These are phyloP conservation scores for Neotoxoptera formosana DNA, from an alignment of 1,140 invertebrate species.

Conservation along the genomic window DNA sequence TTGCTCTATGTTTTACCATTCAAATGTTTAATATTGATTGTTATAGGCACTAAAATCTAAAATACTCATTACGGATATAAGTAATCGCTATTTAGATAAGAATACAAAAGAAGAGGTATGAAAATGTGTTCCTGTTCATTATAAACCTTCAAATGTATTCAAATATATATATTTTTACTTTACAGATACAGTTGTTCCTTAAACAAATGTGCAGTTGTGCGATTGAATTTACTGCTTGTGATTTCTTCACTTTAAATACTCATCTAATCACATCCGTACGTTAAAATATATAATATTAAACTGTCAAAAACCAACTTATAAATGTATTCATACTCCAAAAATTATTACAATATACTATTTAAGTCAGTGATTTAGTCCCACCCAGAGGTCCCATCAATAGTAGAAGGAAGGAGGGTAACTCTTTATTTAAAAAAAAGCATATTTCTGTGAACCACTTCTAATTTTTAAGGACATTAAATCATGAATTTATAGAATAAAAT, in stretches of 20 bases:
- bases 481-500: no score
- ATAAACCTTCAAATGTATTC: neutral
- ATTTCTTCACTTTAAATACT: conserved; percentile 59
- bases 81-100: conserved; percentile 34
- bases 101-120: conserved; percentile 39
- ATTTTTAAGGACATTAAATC: no score
- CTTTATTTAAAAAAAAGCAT: neutral
- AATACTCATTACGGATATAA: conserved; percentile 36
- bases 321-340: neutral
- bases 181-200: conserved; percentile 57
- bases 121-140: neutral
- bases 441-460: no score
- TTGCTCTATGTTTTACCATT: neutral
- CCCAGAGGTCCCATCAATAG: no score
- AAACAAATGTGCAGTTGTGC: conserved; percentile 47
- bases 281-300: neutral
- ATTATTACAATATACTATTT: neutral
- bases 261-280: conserved; percentile 58
- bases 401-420: neutral
- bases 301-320: neutral
- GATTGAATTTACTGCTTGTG: conserved; percentile 59
- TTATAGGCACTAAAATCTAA: conserved; percentile 48
- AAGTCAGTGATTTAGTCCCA: neutral
- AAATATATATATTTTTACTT: conserved; percentile 4
- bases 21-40: neutral